Evolutionary conservation across 2,888 invertebrate species (phyloP), one percentile per base, ranked within the genome.

Genomic region (Amorpha juglandis): DNA sequence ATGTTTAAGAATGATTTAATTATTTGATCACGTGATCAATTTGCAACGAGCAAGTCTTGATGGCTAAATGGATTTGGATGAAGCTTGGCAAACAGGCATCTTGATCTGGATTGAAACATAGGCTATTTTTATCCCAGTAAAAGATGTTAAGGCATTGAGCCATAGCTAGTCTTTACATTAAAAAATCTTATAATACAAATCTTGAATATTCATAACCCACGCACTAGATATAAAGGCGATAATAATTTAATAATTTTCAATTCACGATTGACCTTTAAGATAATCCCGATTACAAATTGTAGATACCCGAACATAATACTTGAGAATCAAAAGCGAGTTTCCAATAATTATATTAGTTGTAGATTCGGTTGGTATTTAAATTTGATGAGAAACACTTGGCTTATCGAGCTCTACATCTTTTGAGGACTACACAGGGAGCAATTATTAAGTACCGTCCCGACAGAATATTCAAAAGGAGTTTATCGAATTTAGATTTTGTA

Each of bases 271-370:
- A 45, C 45, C 45, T 45, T 45, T 14, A 14, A 8, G 45, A 45
- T 45, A 45, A 45, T 45, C 45, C 14, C 0, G 45, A 45, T 45
- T 45, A 38, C 38, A 8, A 14, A 45, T 45, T 14, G 9, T 9
- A 19, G 11, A 42, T 19, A 58, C 42, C 58, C 19, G 38, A 38
- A 16, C n/a, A 52, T 52, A 52, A 53, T 16, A 19, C 42, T 42
- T 7, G 42, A 42, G 12, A 42, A 58, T 38, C 38, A 1, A 9
- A 19, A 48, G 50, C 8, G 9, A 58, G 58, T 58, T 58, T 35
- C 53, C 42, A 42, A 42, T 58, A 58, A 58, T 58, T 58, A 58
- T 58, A 42, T 58, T 38, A 42, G 42, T 58, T n/a, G 42, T 12
- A 14, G 58, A 58, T 16, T 19, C 33, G 42, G 19, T 12, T 19